These are phyloP conservation scores for Helarctos malayanus DNA, from an alignment of 2,797 vertebrate species.

Conservation along the genomic window DNA sequence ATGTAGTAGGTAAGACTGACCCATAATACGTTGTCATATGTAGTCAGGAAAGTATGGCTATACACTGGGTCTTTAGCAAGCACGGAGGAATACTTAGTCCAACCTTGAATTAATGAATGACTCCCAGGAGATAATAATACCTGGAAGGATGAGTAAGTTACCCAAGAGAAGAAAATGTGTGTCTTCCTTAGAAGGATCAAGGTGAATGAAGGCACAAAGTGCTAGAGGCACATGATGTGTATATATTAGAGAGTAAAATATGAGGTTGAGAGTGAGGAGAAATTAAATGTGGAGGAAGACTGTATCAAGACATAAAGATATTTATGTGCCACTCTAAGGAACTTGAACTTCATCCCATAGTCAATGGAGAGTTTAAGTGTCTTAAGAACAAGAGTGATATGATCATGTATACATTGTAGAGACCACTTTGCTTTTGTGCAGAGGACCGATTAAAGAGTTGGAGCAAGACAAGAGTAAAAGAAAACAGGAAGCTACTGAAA, in stretches of 20 bases:
- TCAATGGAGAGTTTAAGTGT: not conserved
- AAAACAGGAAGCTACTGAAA: slow-evolving; percentile 17
- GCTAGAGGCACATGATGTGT: not conserved
- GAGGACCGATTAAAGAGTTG: not conserved
- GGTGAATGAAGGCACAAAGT: not conserved
- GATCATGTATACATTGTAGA: not conserved
- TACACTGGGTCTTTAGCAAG: not conserved
- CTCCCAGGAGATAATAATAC: not conserved
- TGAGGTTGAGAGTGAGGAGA: not conserved
- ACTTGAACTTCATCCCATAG: not conserved
- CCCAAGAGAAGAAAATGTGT: not conserved
- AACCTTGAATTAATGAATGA: not conserved
- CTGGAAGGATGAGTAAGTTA: not conserved
- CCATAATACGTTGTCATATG: not conserved
- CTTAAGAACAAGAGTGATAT: not conserved
- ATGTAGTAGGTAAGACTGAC: not conserved
- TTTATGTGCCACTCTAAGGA: not conserved
- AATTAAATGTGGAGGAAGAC: not conserved
- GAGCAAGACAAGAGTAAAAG: not conserved
- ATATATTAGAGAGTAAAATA: not conserved
- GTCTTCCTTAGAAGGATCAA: not conserved
- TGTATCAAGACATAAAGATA: not conserved
- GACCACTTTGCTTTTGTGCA: not conserved
- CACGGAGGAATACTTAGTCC: not conserved
- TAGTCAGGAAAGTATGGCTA: not conserved